phyloP scores from a whole-genome alignment of 2,888 invertebrate species.

The Tenthredo livida region DNA sequence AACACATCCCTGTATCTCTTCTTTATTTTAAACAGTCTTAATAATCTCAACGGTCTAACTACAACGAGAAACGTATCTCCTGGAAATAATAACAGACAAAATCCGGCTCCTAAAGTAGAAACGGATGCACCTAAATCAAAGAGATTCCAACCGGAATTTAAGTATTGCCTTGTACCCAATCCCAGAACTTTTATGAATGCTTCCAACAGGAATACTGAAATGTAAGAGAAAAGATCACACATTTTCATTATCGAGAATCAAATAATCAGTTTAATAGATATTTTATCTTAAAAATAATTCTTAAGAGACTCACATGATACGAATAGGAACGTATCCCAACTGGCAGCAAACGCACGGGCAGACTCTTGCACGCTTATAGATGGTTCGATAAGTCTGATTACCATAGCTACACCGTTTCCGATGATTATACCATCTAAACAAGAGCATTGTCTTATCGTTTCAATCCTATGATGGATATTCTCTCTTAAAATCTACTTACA shows the following conservation, averaged over 20 bases:
- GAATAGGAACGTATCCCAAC: constrained; percentile 89
- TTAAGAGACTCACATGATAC: constrained; percentile 81
- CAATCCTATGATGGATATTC: not conserved
- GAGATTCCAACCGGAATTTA: constrained; percentile 92
- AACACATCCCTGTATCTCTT: constrained; percentile 91
- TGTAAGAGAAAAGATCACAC: not conserved
- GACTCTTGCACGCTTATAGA: constrained; percentile 82
- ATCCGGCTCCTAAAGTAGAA: constrained; percentile 84
- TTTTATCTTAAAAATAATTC: not conserved
- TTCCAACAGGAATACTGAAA: constrained; percentile 88
- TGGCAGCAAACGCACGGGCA: constrained; percentile 84
- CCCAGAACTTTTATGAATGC: constrained; percentile 87
- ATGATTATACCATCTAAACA: constrained; percentile 85
- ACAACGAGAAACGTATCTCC: constrained; percentile 87
- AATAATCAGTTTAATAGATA: not conserved
- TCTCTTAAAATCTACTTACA: constrained; percentile 80
- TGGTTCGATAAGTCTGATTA: constrained; percentile 84
- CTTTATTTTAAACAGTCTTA: constrained; percentile 89
- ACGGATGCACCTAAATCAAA: constrained; percentile 88
- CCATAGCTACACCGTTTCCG: constrained; percentile 88
- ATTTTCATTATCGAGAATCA: not conserved
- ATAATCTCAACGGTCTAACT: constrained; percentile 84
- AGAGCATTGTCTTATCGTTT: constrained; percentile 18
- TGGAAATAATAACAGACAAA: constrained; percentile 84
- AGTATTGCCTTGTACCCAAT: constrained; percentile 85